Evolutionary conservation across 2,113 vertebrate species (phyloP), one percentile per base, ranked within the genome.

Genomic region (Atherinomorus stipes): DNA sequence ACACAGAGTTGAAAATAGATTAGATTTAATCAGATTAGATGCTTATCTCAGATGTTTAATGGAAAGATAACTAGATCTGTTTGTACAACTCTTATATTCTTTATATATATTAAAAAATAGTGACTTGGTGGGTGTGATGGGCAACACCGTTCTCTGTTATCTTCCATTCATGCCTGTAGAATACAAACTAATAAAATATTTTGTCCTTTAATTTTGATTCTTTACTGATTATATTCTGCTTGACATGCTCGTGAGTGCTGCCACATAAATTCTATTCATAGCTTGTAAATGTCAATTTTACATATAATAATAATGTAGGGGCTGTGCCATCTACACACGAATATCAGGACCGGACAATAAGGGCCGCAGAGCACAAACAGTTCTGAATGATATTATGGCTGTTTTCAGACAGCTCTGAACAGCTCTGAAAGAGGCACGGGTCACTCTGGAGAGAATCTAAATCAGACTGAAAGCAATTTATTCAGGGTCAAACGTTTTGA

Each of bases 11-110:
- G 57, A 77, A 70, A 47, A 47, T 53, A 51, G 56, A 31, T 60
- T 45, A 28, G 47, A 57, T 64, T 40, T 51, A 34, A 42, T 64
- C 65, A 31, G 12, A 66, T 31, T 49, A 66, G n/a, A 67, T 59
- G 56, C 50, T 69, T 52, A 66, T 74, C 83, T 83, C 49, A 78
- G 67, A 34, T 34, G 13, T 25, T 12, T 85, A 62, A 85, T 89
- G 71, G 76, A 86, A 89, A 61, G 40, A 26, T 16, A 42, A 42
- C 7, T 21, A 42, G 37, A 79, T 37, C 47, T 51, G 25, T n/a
- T 34, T 63, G 57, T 68, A 40, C 52, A 40, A 45, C 22, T 44
- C 49, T 15, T n/a, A n/a, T n/a, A n/a, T n/a, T n/a, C n/a, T n/a
- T n/a, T n/a, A n/a, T n/a, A n/a, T n/a, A n/a, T n/a, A n/a, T n/a